Evolutionary conservation across 1,140 invertebrate genomes (phyloP).

Genomic region (Lamellibrachia luymesi): DNA sequence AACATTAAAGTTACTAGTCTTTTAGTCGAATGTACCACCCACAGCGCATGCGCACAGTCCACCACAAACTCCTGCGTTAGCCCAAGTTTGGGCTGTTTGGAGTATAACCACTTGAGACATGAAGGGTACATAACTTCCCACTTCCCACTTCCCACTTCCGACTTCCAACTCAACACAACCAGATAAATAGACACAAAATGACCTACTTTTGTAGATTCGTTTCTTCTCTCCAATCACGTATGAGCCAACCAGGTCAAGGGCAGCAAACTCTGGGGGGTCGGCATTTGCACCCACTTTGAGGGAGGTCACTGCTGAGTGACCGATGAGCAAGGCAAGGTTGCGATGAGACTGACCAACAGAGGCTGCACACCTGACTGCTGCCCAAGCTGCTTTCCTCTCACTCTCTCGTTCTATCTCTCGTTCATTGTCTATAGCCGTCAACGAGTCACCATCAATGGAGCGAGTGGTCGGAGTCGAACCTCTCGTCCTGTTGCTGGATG

Average conservation of each 20-base stretch:
- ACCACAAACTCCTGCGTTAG: too few relatives aligned
- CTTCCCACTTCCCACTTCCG: too few relatives aligned
- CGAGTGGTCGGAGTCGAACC: neutral
- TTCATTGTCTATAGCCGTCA: neutral
- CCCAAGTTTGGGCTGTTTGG: too few relatives aligned
- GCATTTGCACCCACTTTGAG: conserved; percentile 32
- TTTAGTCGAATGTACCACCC: too few relatives aligned
- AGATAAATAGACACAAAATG: neutral
- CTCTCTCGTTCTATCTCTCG: conserved; percentile 32
- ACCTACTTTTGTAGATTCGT: conserved; percentile 52
- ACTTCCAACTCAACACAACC: neutral
- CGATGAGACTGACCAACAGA: conserved; percentile 41
- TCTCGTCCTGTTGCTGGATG: neutral
- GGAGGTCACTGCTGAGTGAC: conserved; percentile 39
- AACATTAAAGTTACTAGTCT: too few relatives aligned
- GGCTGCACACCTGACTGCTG: conserved; percentile 49
- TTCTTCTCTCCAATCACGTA: conserved; percentile 53
- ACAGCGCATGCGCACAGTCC: too few relatives aligned
- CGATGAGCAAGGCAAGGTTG: conserved; percentile 38
- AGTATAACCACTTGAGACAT: too few relatives aligned
- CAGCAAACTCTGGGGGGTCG: conserved; percentile 48
- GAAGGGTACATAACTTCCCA: too few relatives aligned
- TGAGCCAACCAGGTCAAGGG: conserved; percentile 47
- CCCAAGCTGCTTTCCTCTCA: conserved; percentile 45
- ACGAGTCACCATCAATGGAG: neutral